Conservation (phyloP, 2,888 invertebrate species). For the Rugalucina vietnamica region DNA sequence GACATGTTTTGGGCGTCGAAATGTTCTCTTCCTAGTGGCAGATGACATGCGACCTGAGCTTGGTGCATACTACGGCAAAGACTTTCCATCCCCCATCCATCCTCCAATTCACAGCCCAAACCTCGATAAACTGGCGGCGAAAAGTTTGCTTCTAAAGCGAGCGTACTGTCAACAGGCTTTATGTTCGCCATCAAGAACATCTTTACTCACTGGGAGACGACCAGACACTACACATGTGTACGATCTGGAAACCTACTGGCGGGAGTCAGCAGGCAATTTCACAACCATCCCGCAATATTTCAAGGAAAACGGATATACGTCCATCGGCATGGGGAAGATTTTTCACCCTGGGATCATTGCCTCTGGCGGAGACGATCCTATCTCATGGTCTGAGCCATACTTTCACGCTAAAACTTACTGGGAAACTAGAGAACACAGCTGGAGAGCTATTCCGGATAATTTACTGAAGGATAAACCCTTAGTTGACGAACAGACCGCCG, state of each 20-base stretch:
- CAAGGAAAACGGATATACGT: slow-evolving; percentile 58
- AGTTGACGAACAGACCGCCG: slow-evolving; percentile 90
- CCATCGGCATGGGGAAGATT: slow-evolving; percentile 63
- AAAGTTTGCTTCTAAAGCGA: slow-evolving; percentile 60
- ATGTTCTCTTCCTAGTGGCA: slow-evolving; percentile 50
- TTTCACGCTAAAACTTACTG: slow-evolving; percentile 32
- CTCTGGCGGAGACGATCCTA: slow-evolving; percentile 58
- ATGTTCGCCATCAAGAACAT: slow-evolving; percentile 60
- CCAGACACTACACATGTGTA: slow-evolving; percentile 69
- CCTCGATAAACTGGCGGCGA: slow-evolving; percentile 62
- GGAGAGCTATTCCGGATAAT: slow-evolving; percentile 33
- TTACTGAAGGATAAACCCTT: slow-evolving; percentile 86
- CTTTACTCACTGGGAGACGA: slow-evolving; percentile 60
- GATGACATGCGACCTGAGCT: slow-evolving; percentile 64
- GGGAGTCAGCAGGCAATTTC: slow-evolving; percentile 64
- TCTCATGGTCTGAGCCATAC: slow-evolving; percentile 66
- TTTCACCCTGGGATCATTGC: slow-evolving; percentile 55
- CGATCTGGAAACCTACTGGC: slow-evolving; percentile 57
- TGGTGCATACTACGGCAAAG: slow-evolving; percentile 48
- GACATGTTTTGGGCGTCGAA: slow-evolving; percentile 4
- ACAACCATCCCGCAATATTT: slow-evolving; percentile 67
- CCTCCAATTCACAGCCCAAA: slow-evolving; percentile 66
- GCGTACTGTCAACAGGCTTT: slow-evolving; percentile 63
- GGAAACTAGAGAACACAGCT: slow-evolving; percentile 21
- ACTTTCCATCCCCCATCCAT: slow-evolving; percentile 62